Base-by-base conservation (phyloP, 2,888 invertebrate species). In the Meiosimyza platycephala region DNA sequence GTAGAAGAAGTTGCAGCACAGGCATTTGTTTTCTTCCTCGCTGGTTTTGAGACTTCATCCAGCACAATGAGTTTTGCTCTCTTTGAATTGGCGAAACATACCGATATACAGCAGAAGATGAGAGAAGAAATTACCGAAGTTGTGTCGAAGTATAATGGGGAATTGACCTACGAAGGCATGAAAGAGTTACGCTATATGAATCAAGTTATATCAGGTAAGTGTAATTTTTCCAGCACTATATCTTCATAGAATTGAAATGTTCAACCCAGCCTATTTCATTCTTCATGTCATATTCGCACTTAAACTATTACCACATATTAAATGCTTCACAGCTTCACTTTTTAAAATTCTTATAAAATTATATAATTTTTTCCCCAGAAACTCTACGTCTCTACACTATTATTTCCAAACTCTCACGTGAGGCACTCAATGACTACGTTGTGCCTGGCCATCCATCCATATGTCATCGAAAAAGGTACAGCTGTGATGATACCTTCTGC, bases 341-440 rank as follows among this genome's bases (percentile, higher is more conserved):
- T n/a, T 22, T 16, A 3, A 62, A 65, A 48, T n/a, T n/a, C n/a
- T n/a, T n/a, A n/a, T n/a, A n/a, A n/a, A n/a, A n/a, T n/a, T 54
- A 18, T 15, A 28, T 72, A 40, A 40, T 40, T 40, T 40, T 40
- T 9, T 40, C 1, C 47, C 7, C 66, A 85, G 83, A 84, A 77
- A 89, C 90, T 1, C 87, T 90, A 81, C 87, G 91, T 11, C 88
- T 89, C 72, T 88, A 90, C 76, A 90, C 91, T 2, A 89, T 90
- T 0, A 82, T 90, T 79, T 86, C 90, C 0, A 81, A 88, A 0
- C 75, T 90, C 18, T 89, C 89, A 79, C 87, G 91, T 47, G 82
- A 86, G 72, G 89, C 90, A 62, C 86, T 88, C 51, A 88, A 88
- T 73, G 88, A 90, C 60, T 90, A 89, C 78, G 86, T 82, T 48